Percentiles rank a stretch among this genome's conserved stretches.
Conservation (phyloP, 2,888 invertebrate genomes). For the Agrypnus murinus region DNA sequence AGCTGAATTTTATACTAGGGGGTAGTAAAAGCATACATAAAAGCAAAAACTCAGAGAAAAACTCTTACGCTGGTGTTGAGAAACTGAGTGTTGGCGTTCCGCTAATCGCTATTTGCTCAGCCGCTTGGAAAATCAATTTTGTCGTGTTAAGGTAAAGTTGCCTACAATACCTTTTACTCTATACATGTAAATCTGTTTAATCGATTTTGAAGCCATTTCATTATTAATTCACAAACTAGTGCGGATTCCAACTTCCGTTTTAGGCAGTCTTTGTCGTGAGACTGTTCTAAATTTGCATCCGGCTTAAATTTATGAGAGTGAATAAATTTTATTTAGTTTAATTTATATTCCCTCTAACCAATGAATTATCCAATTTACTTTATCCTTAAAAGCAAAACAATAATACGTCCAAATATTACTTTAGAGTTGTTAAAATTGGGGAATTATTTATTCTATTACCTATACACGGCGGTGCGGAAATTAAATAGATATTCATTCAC, state of each 20-base stretch:
- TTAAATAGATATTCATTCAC: too few relatives aligned
- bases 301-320: too few relatives aligned
- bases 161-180: conserved; percentile 29
- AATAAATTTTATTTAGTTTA: too few relatives aligned
- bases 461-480: too few relatives aligned
- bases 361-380: too few relatives aligned
- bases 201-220: conserved; percentile 26
- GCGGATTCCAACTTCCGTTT: conserved; percentile 3
- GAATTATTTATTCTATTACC: too few relatives aligned
- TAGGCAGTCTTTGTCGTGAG: too few relatives aligned
- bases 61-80: conserved; percentile 9
- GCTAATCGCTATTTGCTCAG: conserved; percentile 33
- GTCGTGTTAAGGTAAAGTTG: conserved; percentile 29
- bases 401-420: too few relatives aligned
- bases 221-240: conserved; percentile 22
- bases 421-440: too few relatives aligned
- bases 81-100: conserved; percentile 25
- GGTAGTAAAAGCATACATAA: neutral
- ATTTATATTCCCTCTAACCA: too few relatives aligned
- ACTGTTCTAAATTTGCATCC: too few relatives aligned
- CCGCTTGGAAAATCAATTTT: conserved; percentile 33
- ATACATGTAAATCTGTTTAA: conserved; percentile 29
- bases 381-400: too few relatives aligned
- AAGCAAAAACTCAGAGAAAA: conserved; percentile 10
- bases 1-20: conserved; percentile 1